phyloP scores from a whole-genome alignment of 2,113 vertebrate genomes.

The Brachyhypopomus occidentalis region DNA sequence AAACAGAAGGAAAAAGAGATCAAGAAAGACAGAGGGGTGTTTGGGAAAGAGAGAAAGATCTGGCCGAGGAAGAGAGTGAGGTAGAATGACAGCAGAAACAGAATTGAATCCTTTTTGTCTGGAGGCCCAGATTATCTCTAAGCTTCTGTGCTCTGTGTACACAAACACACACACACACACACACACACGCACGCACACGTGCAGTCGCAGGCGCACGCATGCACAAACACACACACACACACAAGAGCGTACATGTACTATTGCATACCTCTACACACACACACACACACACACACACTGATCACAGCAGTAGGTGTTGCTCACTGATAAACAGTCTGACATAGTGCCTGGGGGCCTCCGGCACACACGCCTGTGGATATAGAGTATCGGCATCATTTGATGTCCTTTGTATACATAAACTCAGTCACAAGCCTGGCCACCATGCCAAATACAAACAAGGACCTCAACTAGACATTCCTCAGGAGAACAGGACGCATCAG shows the following conservation, averaged over 20 bases:
- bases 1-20: conserved; percentile 35
- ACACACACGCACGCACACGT: neutral
- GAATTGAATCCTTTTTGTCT: conserved; percentile 57
- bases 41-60: conserved; percentile 33
- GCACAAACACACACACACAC: neutral
- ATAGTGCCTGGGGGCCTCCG: neutral
- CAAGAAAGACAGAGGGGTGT: conserved; percentile 43
- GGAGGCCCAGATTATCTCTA: conserved; percentile 51
- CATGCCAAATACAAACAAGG: no score
- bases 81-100: conserved; percentile 46
- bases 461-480: no score
- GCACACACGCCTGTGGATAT: neutral
- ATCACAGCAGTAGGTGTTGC: neutral
- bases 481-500: no score
- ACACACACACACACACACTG: conserved; percentile 16
- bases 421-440: no score
- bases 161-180: conserved; percentile 24
- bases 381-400: conserved; percentile 5
- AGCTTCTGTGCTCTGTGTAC: conserved; percentile 48
- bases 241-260: neutral
- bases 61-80: conserved; percentile 24
- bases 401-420: neutral
- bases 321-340: conserved; percentile 11
- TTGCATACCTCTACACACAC: neutral
- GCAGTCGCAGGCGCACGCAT: neutral